A percentile compares a stretch with the other conserved stretches of the same genome.
Conservation (phyloP, 1,140 invertebrate genomes). For the Nylanderia fulva region DNA sequence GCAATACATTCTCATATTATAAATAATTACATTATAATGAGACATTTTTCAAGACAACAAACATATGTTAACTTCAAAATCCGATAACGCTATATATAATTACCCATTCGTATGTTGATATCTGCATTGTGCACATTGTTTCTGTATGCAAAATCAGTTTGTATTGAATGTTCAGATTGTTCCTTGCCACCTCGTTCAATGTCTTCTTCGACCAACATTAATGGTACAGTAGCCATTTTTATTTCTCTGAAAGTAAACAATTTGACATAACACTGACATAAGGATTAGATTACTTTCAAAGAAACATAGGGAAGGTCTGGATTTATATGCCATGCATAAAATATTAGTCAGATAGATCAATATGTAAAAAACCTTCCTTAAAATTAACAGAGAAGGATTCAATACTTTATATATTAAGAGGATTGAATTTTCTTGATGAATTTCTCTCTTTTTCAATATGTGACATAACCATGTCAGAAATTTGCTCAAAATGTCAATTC, state of each 20-base stretch:
- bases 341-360: background rate
- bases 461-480: background rate
- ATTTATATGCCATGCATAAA: background rate
- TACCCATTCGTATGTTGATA: conserved; percentile 88
- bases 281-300: conserved; percentile 93
- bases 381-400: background rate
- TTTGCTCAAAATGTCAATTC: background rate
- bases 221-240: conserved; percentile 80
- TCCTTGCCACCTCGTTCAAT: conserved; percentile 88
- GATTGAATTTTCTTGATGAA: conserved; percentile 85
- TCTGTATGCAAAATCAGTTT: conserved; percentile 90
- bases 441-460: background rate
- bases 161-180: conserved; percentile 79
- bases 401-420: too few relatives aligned
- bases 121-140: conserved; percentile 90
- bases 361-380: too few relatives aligned
- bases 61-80: background rate
- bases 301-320: conserved; percentile 89
- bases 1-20: background rate
- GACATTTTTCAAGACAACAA: background rate
- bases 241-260: conserved; percentile 19
- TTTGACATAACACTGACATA: conserved; percentile 87
- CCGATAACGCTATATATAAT: background rate
- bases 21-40: background rate
- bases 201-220: conserved; percentile 87